These are phyloP conservation scores for Meliscaeva auricollis DNA, from an alignment of 2,888 invertebrate species.

Conservation along the genomic window DNA sequence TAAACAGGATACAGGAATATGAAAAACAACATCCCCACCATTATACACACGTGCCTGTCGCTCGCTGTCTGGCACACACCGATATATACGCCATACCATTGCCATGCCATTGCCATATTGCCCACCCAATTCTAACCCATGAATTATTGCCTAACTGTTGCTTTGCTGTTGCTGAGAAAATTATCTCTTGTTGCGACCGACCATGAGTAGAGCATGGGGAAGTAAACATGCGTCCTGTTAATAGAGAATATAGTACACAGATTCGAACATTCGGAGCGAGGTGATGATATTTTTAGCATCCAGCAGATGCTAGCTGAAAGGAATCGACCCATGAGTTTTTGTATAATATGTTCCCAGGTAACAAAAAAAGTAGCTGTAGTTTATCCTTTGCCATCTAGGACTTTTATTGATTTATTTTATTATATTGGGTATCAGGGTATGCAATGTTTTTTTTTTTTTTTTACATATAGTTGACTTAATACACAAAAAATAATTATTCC, in stretches of 20 bases:
- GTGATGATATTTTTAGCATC: conserved; percentile 65
- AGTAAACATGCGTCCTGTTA: conserved; percentile 55
- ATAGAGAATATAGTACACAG: conserved; percentile 16
- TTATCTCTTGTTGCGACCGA: background rate
- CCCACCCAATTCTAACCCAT: conserved; percentile 33
- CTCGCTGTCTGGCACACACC: conserved; percentile 26
- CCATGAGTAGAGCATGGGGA: conserved; percentile 11
- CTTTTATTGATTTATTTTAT: conserved; percentile 43
- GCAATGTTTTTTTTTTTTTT: background rate
- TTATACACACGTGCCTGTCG: conserved; percentile 12
- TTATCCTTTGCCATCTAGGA: conserved; percentile 41
- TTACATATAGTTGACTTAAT: background rate
- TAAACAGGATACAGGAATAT: conserved; percentile 63
- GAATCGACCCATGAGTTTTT: conserved; percentile 54
- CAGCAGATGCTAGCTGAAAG: conserved; percentile 47
- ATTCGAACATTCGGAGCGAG: conserved; percentile 42
- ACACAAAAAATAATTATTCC: conserved; percentile 8
- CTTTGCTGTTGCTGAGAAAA: conserved; percentile 47
- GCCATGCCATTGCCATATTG: too few species aligned
- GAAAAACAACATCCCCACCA: conserved; percentile 27
- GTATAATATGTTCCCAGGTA: conserved; percentile 34
- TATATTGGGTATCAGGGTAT: conserved; percentile 22
- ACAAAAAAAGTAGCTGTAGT: conserved; percentile 22
- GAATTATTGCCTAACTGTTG: conserved; percentile 73
- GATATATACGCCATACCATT: background rate